Evolutionary conservation across 2,888 invertebrate genomes (phyloP), one percentile per base, ranked within the genome.

Genomic region (Tholera decimalis): DNA sequence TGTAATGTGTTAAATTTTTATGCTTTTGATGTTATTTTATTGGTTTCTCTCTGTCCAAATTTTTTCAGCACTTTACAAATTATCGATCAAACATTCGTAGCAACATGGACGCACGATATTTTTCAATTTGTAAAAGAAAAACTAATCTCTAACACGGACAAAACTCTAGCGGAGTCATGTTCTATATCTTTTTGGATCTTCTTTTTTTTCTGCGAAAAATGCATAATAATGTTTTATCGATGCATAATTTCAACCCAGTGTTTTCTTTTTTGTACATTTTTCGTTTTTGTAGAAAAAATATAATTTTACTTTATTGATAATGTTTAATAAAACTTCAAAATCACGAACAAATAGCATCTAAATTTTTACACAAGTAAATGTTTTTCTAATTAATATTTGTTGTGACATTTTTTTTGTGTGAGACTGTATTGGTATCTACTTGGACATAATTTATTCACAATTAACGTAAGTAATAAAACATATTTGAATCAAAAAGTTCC

Each of bases 401-500:
- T 0, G 35, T 15, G 15, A 35, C 35, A 15, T 35, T 15, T 41
- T 66, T 60, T 71, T 77, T 60, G 57, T 62, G 59, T 73, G 74
- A 82, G 75, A 80, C 75, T 80, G 71, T 53, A 68, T 71, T 61
- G 49, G 37, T 59, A 63, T 69, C 47, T 59, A 54, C 30, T 62
- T 79, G 24, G 44, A 55, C 61, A 74, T 66, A 72, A 74, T 74
- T 74, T 81, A 77, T 65, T 77, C 65, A 67, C 64, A 66, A 55
- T 68, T 75, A 73, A 63, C 30, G 57, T 80, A 73, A 73, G 65
- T 66, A 66, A 77, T 60, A 53, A 62, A 61, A 72, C 66, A 66
- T 65, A 71, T 76, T 73, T 71, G 67, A 73, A 76, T 76, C 70
- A 64, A 82, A 75, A 85, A 83, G 86, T 86, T 86, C 85, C 85